Base-by-base conservation (phyloP, 2,113 vertebrate species). In the Leucosticte australis region DNA sequence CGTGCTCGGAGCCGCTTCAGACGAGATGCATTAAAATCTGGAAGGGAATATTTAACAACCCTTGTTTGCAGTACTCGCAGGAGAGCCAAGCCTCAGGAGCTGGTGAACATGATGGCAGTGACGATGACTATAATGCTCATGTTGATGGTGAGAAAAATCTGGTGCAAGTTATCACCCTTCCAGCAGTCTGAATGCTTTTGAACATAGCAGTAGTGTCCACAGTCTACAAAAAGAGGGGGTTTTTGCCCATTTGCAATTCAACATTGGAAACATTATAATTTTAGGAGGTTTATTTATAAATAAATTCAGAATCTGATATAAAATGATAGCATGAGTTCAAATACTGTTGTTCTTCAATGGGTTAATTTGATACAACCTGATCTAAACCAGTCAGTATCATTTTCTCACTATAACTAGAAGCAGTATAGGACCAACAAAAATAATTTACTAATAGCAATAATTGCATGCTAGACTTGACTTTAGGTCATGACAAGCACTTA, bases 1-100 rank as follows among this genome's bases (percentile, higher is more conserved):
- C 71, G 0, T 98, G 98, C 44, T 52, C 79, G 6, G 68, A 95
- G 20, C 89, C 96, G 5, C 93, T 65, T 31, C 96, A 94, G 56
- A 50, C 9, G 63, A 95, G 86, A 35, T 98, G 98, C 37, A 2
- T 44, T 27, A 76, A 79, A 64, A 95, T 97, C 82, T 91, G 96
- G 97, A 95, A 96, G 60, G 94, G 82, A 62, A 96, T 98, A 31
- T 96, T 97, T 84, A 97, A 97, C 74, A 97, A 97, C 42, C 77
- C 89, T 10, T 98, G 98, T 20, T 57, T 97, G 21, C 95, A 89
- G 1, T n/a, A 95, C 33, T 44, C 64, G n/a, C 77, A 67, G 56
- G 81, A 78, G 33, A 87, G 39, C 49, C 93, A 91, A 52, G 59
- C 55, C 76, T 86, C 89, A 33, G 57, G 64, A 77, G 56, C 50